Evolutionary conservation across 2,113 vertebrate species (phyloP).

Genomic region (Phocoena sinus): DNA sequence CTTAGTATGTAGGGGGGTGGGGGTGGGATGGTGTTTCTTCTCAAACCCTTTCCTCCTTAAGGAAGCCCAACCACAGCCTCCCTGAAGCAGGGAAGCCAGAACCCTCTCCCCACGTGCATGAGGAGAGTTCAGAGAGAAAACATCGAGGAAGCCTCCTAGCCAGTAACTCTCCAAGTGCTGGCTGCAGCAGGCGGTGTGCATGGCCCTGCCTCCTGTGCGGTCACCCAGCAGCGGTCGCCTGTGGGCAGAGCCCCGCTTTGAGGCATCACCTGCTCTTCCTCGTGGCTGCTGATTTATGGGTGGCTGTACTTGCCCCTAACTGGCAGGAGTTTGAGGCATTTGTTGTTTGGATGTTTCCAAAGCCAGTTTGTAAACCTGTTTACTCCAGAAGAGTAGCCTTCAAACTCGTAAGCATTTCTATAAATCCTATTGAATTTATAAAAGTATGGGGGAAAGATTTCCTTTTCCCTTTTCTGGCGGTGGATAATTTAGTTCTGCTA

Average conservation of each 20-base stretch:
- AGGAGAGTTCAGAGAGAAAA: not conserved
- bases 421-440: not conserved
- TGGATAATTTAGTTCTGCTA: not conserved
- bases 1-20: not conserved
- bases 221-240: not conserved
- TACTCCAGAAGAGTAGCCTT: not conserved
- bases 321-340: not conserved
- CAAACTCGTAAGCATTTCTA: not conserved
- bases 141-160: not conserved
- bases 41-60: not conserved
- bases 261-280: not conserved
- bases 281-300: not conserved
- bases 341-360: not conserved
- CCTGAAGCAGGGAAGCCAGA: not conserved
- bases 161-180: fast-evolving
- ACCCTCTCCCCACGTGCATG: fast-evolving
- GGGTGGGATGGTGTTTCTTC: not conserved
- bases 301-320: not conserved
- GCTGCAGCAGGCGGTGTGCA: fast-evolving
- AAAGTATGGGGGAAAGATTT: not conserved
- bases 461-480: not conserved
- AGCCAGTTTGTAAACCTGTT: not conserved
- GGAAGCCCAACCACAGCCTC: not conserved
- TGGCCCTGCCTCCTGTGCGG: not conserved
- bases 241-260: fast-evolving